These are phyloP conservation scores for Steromphala cineraria DNA, from an alignment of 2,888 invertebrate genomes.

Conservation along the genomic window DNA sequence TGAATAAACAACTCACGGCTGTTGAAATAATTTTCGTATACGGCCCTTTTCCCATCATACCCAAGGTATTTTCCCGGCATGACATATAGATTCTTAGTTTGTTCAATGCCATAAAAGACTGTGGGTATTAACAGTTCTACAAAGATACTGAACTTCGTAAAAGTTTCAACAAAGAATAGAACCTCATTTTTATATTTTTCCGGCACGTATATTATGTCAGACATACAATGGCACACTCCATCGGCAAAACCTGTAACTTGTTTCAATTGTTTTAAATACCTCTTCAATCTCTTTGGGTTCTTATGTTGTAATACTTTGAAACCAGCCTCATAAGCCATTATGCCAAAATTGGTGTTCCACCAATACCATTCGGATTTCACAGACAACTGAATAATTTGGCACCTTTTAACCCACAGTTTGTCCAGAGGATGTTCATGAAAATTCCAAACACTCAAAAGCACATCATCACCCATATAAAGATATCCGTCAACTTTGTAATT, in stretches of 20 bases:
- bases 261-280: neutral
- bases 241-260: neutral
- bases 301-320: neutral
- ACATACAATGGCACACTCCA: neutral
- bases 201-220: constrained; percentile 21
- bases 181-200: neutral
- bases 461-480: constrained; percentile 38
- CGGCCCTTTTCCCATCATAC: neutral
- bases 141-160: constrained; percentile 4
- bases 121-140: constrained; percentile 8
- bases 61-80: neutral
- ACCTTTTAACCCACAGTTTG: neutral
- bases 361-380: neutral
- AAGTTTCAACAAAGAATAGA: neutral
- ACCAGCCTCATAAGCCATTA: neutral
- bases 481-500: constrained; percentile 40
- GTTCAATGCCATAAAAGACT: neutral
- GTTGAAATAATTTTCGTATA: neutral
- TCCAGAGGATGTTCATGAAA: neutral
- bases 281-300: neutral
- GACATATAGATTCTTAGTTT: neutral
- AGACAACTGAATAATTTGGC: neutral
- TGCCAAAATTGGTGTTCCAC: neutral
- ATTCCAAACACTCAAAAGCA: constrained; percentile 25
- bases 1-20: neutral